Conservation (phyloP, 1,140 invertebrate genomes). For the Hypothenemus hampei region DNA sequence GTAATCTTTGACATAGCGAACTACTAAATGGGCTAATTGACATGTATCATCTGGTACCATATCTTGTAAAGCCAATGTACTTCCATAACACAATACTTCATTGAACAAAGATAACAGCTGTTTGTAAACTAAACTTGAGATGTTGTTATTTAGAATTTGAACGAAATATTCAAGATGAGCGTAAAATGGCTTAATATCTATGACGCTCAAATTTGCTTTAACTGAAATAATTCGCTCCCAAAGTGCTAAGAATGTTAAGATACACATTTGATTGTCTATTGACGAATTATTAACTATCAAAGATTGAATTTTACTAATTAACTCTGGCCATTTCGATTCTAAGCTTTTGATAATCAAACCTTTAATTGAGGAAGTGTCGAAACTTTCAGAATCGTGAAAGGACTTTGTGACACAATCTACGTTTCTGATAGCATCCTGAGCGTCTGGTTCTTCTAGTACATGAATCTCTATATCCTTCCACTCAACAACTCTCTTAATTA, state of each 20-base stretch:
- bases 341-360: constrained; percentile 78
- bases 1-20: constrained; percentile 79
- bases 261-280: constrained; percentile 58
- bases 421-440: constrained; percentile 42
- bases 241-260: constrained; percentile 75
- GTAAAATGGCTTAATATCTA: constrained; percentile 85
- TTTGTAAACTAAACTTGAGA: constrained; percentile 76
- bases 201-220: constrained; percentile 81
- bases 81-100: constrained; percentile 85
- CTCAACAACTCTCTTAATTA: constrained; percentile 78
- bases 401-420: constrained; percentile 60
- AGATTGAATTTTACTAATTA: constrained; percentile 63
- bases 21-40: constrained; percentile 74
- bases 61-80: constrained; percentile 80
- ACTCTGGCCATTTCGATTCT: constrained; percentile 73
- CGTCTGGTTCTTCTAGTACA: constrained; percentile 66
- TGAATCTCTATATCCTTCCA: constrained; percentile 81
- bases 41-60: constrained; percentile 81
- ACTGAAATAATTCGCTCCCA: constrained; percentile 91
- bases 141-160: constrained; percentile 61
- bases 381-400: constrained; percentile 70
- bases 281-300: constrained; percentile 53
- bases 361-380: constrained; percentile 76
- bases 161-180: constrained; percentile 77
- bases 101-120: constrained; percentile 79